A percentile compares a stretch with the other conserved stretches of the same genome.
Conservation (phyloP, 2,113 vertebrate species). For the Danionella cerebrum region DNA sequence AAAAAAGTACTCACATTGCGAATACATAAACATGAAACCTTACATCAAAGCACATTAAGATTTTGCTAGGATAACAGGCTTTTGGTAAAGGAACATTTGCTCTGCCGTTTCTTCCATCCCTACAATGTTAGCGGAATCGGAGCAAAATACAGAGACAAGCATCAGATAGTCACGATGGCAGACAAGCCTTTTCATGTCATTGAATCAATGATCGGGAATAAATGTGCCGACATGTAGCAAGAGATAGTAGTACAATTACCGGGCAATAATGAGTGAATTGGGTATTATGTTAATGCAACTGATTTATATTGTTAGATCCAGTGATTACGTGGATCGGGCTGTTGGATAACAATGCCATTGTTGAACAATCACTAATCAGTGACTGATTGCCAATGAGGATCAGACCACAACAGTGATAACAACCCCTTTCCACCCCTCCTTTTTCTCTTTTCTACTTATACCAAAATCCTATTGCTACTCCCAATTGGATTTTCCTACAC, state of each 20-base stretch:
- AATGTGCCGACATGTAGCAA: constrained; percentile 3
- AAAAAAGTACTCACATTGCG: too few relatives aligned
- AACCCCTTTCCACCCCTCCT: background rate
- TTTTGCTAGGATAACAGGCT: background rate
- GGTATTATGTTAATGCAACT: constrained; percentile 37
- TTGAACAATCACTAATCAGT: constrained; percentile 28
- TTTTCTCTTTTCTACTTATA: background rate
- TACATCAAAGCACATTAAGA: background rate
- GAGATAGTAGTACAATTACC: constrained; percentile 16
- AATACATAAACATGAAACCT: background rate
- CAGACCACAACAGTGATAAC: background rate
- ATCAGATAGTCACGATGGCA: background rate
- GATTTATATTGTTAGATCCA: constrained; percentile 33
- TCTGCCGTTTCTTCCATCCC: background rate
- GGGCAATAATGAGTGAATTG: constrained; percentile 27
- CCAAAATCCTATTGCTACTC: background rate
- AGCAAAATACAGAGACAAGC: background rate
- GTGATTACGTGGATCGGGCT: constrained; percentile 22
- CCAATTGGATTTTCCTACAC: too few relatives aligned
- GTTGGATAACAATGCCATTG: constrained; percentile 28
- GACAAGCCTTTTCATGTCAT: background rate
- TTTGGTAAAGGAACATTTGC: background rate
- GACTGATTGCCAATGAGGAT: background rate
- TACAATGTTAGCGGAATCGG: background rate
- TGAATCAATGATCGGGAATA: constrained; percentile 22